These are phyloP conservation scores for Dinocampus coccinellae DNA, from an alignment of 2,888 invertebrate genomes.

Conservation along the genomic window DNA sequence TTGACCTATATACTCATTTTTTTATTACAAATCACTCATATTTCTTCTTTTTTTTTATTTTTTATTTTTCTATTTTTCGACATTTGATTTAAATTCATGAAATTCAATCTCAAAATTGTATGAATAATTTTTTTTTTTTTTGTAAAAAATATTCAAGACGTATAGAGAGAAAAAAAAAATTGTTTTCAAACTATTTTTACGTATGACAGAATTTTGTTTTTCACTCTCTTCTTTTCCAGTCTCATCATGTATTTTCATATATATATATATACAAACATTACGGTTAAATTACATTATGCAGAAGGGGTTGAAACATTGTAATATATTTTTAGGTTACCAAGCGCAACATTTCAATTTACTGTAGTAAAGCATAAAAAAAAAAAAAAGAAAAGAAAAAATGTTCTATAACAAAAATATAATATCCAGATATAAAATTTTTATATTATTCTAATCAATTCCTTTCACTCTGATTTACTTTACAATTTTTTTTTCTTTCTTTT, in stretches of 20 bases:
- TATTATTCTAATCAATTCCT: too few relatives aligned
- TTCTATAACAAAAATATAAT: too few relatives aligned
- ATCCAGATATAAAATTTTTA: too few relatives aligned
- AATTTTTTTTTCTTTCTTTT: too few relatives aligned
- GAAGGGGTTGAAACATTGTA: conserved; percentile 19
- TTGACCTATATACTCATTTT: background rate
- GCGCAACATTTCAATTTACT: too few relatives aligned
- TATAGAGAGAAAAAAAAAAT: background rate
- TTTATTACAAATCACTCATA: too few relatives aligned
- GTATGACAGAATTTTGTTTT: background rate
- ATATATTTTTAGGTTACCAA: too few relatives aligned
- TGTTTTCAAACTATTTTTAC: background rate
- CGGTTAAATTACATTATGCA: conserved; percentile 12
- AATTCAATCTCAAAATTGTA: background rate
- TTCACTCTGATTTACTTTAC: too few relatives aligned
- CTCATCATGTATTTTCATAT: background rate
- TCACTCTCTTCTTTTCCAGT: background rate
- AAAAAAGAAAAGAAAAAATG: too few relatives aligned
- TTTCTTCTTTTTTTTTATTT: background rate
- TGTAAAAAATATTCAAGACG: too few relatives aligned
- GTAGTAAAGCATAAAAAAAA: too few relatives aligned
- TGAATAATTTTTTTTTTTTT: background rate
- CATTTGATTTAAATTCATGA: background rate
- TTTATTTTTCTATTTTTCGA: background rate
- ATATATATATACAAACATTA: conserved; percentile 9